A percentile compares a stretch with the other conserved stretches of the same genome.
These are phyloP conservation scores for Slavum lentiscoides DNA, from an alignment of 2,888 invertebrate genomes.

Conservation along the genomic window DNA sequence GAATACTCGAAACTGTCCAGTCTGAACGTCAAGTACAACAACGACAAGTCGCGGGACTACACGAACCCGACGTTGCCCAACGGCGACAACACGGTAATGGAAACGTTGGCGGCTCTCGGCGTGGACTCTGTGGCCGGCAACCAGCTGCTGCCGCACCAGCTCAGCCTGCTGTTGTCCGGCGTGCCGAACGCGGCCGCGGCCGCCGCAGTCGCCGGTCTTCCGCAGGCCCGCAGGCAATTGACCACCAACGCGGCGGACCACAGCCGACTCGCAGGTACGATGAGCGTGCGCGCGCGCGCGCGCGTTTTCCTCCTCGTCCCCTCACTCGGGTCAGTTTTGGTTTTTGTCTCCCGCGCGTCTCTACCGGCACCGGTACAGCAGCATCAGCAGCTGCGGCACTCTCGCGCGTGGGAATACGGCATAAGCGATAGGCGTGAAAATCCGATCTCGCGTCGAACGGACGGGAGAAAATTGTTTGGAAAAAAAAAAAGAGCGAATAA, in stretches of 20 bases:
- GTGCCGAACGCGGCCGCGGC: conserved; percentile 60
- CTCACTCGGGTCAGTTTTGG: too few relatives aligned
- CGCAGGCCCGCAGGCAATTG: conserved; percentile 54
- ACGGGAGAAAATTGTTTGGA: too few relatives aligned
- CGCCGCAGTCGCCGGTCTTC: conserved; percentile 55
- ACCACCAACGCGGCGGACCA: conserved; percentile 51
- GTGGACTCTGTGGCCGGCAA: conserved; percentile 62
- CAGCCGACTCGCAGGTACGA: conserved; percentile 54
- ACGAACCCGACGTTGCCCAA: conserved; percentile 97
- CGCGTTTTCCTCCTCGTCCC: too few relatives aligned
- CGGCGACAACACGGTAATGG: conserved; percentile 65
- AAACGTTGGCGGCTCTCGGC: conserved; percentile 62
- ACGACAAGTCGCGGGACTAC: conserved; percentile 99
- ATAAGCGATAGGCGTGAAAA: too few relatives aligned
- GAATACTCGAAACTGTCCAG: conserved; percentile 98
- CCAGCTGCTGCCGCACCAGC: conserved; percentile 62
- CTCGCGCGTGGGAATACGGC: too few relatives aligned
- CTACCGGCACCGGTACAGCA: too few relatives aligned
- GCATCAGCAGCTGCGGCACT: too few relatives aligned
- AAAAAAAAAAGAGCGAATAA: too few relatives aligned
- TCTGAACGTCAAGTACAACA: conserved; percentile 99
- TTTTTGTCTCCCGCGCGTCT: too few relatives aligned
- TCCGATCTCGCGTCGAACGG: too few relatives aligned
- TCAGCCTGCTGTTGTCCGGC: conserved; percentile 62
- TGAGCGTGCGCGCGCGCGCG: too few relatives aligned